These are phyloP conservation scores for Orchestes rusci DNA, from an alignment of 2,888 invertebrate species.

Conservation along the genomic window DNA sequence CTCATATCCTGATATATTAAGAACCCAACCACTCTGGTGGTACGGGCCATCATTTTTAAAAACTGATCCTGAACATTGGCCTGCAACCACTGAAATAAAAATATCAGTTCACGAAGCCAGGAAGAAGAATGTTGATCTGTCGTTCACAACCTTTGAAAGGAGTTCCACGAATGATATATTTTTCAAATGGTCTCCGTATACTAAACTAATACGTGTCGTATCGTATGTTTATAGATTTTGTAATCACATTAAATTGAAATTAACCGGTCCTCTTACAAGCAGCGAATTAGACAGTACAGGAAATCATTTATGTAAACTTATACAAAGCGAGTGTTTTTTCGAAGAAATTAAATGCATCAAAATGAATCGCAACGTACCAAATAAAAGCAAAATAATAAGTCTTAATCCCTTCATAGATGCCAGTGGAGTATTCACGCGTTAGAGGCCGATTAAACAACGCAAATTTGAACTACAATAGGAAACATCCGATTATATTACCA, in stretches of 20 bases:
- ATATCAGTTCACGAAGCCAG: background rate
- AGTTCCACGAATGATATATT: constrained; percentile 2
- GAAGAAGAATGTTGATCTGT: constrained; percentile 1
- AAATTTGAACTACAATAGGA: constrained; percentile 5
- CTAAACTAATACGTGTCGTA: constrained; percentile 1
- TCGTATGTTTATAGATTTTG: constrained; percentile 8
- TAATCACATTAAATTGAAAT: background rate
- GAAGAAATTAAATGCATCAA: constrained; percentile 1
- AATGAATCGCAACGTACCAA: background rate
- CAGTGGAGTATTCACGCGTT: constrained; percentile 8
- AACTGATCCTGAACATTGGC: background rate
- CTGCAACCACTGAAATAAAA: background rate
- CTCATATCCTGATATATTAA: constrained; percentile 6
- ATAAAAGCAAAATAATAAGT: constrained; percentile 5
- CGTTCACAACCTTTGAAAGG: background rate
- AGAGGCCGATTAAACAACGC: constrained; percentile 13
- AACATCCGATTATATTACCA: constrained; percentile 12
- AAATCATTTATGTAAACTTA: background rate
- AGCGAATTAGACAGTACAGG: background rate
- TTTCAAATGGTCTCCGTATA: constrained; percentile 11
- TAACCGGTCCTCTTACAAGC: background rate
- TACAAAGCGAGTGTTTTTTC: background rate
- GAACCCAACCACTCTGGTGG: constrained; percentile 14
- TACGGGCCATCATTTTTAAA: constrained; percentile 11
- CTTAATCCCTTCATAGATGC: constrained; percentile 16